A percentile compares a stretch with the other conserved stretches of the same genome.
Evolutionary conservation across 1,140 invertebrate genomes (phyloP).

Genomic region (Drosophila micromelanica): DNA sequence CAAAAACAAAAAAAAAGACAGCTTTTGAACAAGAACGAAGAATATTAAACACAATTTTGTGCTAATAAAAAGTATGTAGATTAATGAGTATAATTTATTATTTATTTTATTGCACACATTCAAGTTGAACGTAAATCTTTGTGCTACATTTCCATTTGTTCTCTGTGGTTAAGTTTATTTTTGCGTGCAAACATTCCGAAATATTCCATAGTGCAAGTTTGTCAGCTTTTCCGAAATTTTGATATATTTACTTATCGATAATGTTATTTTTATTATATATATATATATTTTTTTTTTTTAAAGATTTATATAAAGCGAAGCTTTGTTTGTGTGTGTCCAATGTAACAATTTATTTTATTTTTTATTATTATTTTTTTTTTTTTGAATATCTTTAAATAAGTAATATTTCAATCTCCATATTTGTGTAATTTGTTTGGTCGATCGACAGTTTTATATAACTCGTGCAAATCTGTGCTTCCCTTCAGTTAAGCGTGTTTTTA

Average conservation of each 20-base stretch:
- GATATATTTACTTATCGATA: constrained; percentile 18
- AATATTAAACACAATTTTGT: constrained; percentile 52
- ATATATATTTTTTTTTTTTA: constrained; percentile 21
- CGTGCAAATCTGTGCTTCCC: constrained; percentile 83
- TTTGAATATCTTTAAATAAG: constrained; percentile 52
- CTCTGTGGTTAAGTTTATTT: constrained; percentile 32
- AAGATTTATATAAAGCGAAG: constrained; percentile 26
- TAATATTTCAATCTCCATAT: constrained; percentile 38
- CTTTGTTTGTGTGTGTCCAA: constrained; percentile 57
- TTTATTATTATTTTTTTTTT: constrained; percentile 40
- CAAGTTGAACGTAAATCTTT: constrained; percentile 27
- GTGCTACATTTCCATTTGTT: constrained; percentile 42
- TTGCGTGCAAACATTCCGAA: constrained; percentile 22
- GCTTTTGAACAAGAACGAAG: constrained; percentile 1
- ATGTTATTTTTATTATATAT: constrained; percentile 22
- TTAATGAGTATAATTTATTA: constrained; percentile 43
- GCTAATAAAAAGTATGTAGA: constrained; percentile 37
- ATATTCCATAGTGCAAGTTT: constrained; percentile 13
- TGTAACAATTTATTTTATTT: constrained; percentile 5
- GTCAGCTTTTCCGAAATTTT: constrained; percentile 9
- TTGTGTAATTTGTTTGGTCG: constrained; percentile 40
- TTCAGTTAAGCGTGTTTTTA: constrained; percentile 83
- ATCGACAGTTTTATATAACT: constrained; percentile 63
- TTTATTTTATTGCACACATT: constrained; percentile 34
- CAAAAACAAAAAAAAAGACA: constrained; percentile 37